Conservation (phyloP, 2,888 invertebrate species). For the Monochamus alternatus region DNA sequence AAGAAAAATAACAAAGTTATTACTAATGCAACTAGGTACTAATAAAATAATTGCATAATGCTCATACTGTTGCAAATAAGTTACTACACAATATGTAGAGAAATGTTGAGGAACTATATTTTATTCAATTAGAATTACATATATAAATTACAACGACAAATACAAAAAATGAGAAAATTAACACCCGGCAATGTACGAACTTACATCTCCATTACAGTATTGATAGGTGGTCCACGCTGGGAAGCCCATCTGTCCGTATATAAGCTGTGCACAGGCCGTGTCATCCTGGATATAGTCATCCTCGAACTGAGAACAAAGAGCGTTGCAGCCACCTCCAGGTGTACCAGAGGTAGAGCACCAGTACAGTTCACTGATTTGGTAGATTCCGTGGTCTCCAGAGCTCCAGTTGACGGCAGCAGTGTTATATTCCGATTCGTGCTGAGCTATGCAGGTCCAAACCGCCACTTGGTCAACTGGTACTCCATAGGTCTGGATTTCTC, state of each 20-base stretch:
- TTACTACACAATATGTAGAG: not conserved
- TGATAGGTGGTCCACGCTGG: constrained; percentile 52
- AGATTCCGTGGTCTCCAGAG: constrained; percentile 79
- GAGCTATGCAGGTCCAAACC: constrained; percentile 77
- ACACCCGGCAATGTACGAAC: constrained; percentile 47
- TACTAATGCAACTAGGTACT: too few relatives aligned
- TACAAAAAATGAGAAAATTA: constrained; percentile 31
- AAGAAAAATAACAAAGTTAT: too few relatives aligned
- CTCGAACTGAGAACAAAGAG: constrained; percentile 48
- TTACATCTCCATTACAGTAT: constrained; percentile 47
- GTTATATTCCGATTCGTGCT: constrained; percentile 79
- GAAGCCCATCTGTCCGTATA: constrained; percentile 52
- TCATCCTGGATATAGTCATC: constrained; percentile 51
- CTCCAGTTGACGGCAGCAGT: constrained; percentile 75
- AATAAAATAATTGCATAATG: too few relatives aligned
- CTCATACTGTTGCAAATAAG: too few relatives aligned
- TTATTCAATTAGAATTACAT: not conserved
- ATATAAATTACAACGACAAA: constrained; percentile 1
- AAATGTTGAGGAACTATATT: not conserved
- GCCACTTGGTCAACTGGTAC: constrained; percentile 69
- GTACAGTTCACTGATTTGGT: constrained; percentile 81
- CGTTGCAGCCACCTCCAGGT: constrained; percentile 47
- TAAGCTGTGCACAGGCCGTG: constrained; percentile 46
- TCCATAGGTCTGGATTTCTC: constrained; percentile 37
- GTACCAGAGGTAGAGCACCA: constrained; percentile 73